These are phyloP conservation scores for Buathra laborator DNA, from an alignment of 2,888 invertebrate species.

Conservation along the genomic window DNA sequence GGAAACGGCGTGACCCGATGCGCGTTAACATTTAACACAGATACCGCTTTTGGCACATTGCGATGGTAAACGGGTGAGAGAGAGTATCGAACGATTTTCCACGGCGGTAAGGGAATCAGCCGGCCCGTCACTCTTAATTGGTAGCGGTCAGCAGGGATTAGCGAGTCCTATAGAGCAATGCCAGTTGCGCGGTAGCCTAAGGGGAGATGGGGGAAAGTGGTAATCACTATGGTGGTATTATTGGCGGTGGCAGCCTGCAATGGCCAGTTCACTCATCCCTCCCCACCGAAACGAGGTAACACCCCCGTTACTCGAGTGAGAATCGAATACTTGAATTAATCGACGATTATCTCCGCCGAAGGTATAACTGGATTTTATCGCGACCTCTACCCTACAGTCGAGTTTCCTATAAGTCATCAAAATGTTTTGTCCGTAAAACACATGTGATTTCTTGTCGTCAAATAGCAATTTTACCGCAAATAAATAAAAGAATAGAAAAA, in stretches of 20 bases:
- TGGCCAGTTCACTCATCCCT: conserved; percentile 51
- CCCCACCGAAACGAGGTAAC: conserved; percentile 14
- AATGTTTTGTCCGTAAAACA: background rate
- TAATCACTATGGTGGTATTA: conserved; percentile 55
- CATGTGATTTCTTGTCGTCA: no score
- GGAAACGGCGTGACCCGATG: background rate
- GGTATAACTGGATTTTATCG: background rate
- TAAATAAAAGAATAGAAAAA: no score
- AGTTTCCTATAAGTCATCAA: background rate
- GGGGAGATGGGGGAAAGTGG: conserved; percentile 12
- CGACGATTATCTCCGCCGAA: conserved; percentile 54
- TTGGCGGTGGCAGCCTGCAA: conserved; percentile 55
- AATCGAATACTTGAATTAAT: conserved; percentile 66
- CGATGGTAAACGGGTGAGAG: conserved; percentile 9
- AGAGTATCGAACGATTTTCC: conserved; percentile 30
- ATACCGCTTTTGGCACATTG: background rate
- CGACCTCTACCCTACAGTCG: background rate
- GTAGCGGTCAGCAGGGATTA: conserved; percentile 37
- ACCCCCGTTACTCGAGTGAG: conserved; percentile 49
- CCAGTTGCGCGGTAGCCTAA: background rate
- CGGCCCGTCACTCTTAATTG: conserved; percentile 39
- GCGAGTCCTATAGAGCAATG: conserved; percentile 20
- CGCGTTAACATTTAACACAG: conserved; percentile 2
- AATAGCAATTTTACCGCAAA: no score
- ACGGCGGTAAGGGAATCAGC: conserved; percentile 5